Conservation (phyloP, 2,113 vertebrate genomes). For the Vidua chalybeata region DNA sequence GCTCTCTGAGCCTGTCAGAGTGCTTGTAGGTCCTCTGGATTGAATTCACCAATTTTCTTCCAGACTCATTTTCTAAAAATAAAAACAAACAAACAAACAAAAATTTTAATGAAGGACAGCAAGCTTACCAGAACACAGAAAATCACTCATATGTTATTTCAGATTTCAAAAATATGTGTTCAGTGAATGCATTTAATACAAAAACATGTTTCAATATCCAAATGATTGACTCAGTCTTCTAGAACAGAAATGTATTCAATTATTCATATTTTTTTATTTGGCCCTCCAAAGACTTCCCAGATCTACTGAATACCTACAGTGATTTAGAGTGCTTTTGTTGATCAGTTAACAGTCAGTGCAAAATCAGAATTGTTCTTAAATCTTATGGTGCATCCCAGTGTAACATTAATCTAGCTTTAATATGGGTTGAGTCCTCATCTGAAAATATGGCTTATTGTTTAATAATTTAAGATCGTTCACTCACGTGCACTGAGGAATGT, state of each 20-base stretch:
- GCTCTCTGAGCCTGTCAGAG: conserved; percentile 70
- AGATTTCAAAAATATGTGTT: background rate
- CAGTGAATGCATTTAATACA: background rate
- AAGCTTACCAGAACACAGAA: background rate
- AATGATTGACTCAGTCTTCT: background rate
- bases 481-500: background rate
- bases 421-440: background rate
- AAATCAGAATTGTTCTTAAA: background rate
- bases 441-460: background rate
- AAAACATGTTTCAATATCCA: background rate
- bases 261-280: background rate
- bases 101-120: background rate
- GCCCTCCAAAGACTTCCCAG: background rate
- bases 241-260: background rate
- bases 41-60: conserved; percentile 82
- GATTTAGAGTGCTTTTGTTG: background rate
- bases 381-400: background rate
- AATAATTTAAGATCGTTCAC: conserved; percentile 8
- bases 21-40: conserved; percentile 65
- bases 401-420: background rate
- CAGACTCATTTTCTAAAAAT: conserved; percentile 86
- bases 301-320: background rate
- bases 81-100: background rate
- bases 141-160: background rate
- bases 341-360: background rate